Conservation (phyloP, 2,797 vertebrate genomes). For the Heterohyrax brucei region DNA sequence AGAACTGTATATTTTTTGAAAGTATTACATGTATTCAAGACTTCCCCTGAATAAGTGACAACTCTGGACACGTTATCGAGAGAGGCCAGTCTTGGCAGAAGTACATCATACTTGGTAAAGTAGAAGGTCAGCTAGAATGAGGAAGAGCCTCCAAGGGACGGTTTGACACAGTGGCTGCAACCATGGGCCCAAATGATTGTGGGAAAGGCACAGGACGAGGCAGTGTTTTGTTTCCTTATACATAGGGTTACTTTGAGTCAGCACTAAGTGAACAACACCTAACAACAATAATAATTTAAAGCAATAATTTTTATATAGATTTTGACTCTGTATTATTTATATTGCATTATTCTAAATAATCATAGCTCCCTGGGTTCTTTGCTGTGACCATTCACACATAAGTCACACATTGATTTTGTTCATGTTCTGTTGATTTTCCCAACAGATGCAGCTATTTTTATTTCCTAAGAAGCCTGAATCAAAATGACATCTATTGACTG, state of each 20-base stretch:
- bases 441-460: constrained; percentile 36
- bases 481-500: not conserved
- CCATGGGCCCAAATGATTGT: too few relatives aligned
- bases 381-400: not conserved
- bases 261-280: too few relatives aligned
- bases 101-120: too few relatives aligned
- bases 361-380: not conserved
- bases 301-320: constrained; percentile 16
- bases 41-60: not conserved
- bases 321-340: not conserved
- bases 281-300: not conserved
- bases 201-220: too few relatives aligned
- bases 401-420: constrained; percentile 13
- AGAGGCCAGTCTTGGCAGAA: too few relatives aligned
- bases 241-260: too few relatives aligned
- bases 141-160: too few relatives aligned
- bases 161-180: too few relatives aligned
- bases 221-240: too few relatives aligned
- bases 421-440: constrained; percentile 7
- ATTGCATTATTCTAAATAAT: constrained; percentile 4
- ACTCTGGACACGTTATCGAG: too few relatives aligned
- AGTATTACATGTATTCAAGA: not conserved
- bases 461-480: not conserved
- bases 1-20: constrained; percentile 39
- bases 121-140: too few relatives aligned